Evolutionary conservation across 2,888 invertebrate genomes (phyloP).

Genomic region (Syrista parreyssii): DNA sequence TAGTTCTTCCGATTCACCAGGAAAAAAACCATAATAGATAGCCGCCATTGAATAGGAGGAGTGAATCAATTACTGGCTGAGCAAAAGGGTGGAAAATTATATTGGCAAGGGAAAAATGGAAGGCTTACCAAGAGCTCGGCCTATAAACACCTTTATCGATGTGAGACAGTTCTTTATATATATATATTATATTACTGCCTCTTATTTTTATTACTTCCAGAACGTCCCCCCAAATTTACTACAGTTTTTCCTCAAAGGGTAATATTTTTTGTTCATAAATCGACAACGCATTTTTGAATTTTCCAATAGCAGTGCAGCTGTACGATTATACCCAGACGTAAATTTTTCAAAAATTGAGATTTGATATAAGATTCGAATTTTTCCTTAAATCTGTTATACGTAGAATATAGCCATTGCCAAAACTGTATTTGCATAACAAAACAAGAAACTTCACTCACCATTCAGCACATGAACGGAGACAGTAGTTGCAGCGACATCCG

Average conservation of each 20-base stretch:
- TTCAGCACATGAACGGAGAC: slow-evolving; percentile 82
- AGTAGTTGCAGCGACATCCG: slow-evolving; percentile 76
- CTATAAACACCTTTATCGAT: not conserved
- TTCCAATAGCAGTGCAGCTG: not conserved
- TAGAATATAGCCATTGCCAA: not conserved
- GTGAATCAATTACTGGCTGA: slow-evolving; percentile 47
- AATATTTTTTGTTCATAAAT: not conserved
- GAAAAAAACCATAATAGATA: slow-evolving; percentile 26
- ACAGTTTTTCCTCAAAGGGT: not conserved
- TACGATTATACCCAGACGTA: not conserved
- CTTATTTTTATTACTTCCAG: not conserved
- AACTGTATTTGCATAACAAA: not conserved
- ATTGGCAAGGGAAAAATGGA: slow-evolving; percentile 21
- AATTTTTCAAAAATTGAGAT: not conserved
- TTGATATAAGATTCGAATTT: too few species aligned
- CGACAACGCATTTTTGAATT: not conserved
- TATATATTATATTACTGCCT: not conserved
- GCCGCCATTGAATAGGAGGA: slow-evolving; percentile 33
- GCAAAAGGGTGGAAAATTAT: slow-evolving; percentile 48
- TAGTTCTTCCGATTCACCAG: not conserved
- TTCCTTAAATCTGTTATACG: not conserved
- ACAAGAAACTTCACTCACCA: slow-evolving; percentile 68
- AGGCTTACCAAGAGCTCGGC: not conserved
- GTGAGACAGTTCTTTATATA: not conserved
- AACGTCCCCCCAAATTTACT: not conserved